These are phyloP conservation scores for Hipparchia semele DNA, from an alignment of 2,888 invertebrate genomes.

Conservation along the genomic window DNA sequence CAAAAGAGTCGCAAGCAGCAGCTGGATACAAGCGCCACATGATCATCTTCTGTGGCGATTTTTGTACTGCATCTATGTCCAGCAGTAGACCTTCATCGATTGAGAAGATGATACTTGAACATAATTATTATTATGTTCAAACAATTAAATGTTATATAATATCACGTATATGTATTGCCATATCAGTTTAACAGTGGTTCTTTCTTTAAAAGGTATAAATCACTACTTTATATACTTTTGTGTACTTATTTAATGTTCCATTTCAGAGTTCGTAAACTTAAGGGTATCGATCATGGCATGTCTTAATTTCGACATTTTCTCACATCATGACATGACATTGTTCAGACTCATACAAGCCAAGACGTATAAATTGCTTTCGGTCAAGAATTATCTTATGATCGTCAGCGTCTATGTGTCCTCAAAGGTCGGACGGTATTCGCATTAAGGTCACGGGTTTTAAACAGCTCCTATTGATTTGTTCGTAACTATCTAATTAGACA, in stretches of 20 bases:
- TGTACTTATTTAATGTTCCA: constrained; percentile 3
- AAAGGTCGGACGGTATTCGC: constrained; percentile 68
- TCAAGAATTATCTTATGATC: constrained; percentile 42
- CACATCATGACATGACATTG: neutral
- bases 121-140: no score
- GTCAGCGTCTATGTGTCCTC: constrained; percentile 58
- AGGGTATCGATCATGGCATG: constrained; percentile 10
- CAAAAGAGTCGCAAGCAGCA: no score
- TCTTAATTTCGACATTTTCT: constrained; percentile 14
- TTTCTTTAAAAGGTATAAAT: neutral
- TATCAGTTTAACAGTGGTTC: neutral
- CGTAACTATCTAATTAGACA: constrained; percentile 10
- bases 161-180: no score
- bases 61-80: no score
- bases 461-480: constrained; percentile 19
- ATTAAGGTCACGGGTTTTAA: constrained; percentile 64
- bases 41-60: no score
- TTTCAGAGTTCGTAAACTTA: constrained; percentile 21
- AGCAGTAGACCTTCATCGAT: no score
- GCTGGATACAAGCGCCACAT: no score
- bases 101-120: no score
- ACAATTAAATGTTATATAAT: no score
- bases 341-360: no score
- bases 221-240: neutral
- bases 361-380: no score